These are phyloP conservation scores for Erebia ligea DNA, from an alignment of 2,888 invertebrate species.

Conservation along the genomic window DNA sequence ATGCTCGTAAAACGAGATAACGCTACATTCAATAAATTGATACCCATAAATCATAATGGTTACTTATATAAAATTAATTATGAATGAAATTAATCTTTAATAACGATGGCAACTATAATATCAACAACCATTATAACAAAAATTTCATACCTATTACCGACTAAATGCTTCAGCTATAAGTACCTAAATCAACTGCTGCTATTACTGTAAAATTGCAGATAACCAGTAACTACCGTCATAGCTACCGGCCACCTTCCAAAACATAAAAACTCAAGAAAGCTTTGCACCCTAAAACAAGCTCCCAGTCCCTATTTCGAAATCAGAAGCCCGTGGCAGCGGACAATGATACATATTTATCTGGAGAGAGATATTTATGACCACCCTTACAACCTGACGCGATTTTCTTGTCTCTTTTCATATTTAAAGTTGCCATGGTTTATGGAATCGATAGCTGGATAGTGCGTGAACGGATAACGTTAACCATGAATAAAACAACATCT, in stretches of 20 bases:
- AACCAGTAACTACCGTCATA: too few relatives aligned
- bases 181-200: too few relatives aligned
- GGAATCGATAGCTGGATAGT: slow-evolving; percentile 55
- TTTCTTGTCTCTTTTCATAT: slow-evolving; percentile 69
- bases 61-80: too few relatives aligned
- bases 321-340: slow-evolving; percentile 57
- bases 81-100: too few relatives aligned
- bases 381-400: slow-evolving; percentile 64
- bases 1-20: too few relatives aligned
- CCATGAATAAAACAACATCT: slow-evolving; percentile 53
- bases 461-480: slow-evolving; percentile 56
- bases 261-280: slow-evolving; percentile 49
- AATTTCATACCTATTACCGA: too few relatives aligned
- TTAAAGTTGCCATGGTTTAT: slow-evolving; percentile 74
- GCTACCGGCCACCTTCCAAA: neutral
- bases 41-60: too few relatives aligned
- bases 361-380: slow-evolving; percentile 75
- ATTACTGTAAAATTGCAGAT: too few relatives aligned
- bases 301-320: slow-evolving; percentile 52
- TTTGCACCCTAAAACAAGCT: slow-evolving; percentile 52
- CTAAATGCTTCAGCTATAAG: too few relatives aligned
- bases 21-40: too few relatives aligned
- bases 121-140: too few relatives aligned
- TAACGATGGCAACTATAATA: too few relatives aligned
- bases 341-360: slow-evolving; percentile 81